Base-by-base conservation (phyloP, 2,888 invertebrate species). In the Meloe dianella region DNA sequence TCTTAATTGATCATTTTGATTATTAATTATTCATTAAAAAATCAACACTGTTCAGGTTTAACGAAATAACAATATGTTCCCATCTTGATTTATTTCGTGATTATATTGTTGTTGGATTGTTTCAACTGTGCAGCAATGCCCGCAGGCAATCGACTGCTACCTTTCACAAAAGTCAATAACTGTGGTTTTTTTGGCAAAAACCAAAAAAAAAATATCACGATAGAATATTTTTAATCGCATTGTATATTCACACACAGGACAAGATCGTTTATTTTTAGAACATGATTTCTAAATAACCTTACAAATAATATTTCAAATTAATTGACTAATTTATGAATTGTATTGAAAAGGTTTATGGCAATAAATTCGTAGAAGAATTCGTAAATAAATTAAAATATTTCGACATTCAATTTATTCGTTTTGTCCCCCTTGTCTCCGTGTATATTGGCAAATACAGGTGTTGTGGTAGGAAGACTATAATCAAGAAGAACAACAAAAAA, bases 221-320 rank as follows among this genome's bases (percentile, higher is more conserved):
- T 29, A 17, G 17, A 3, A 5, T 41, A 41, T 41, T 41, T 41
- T 41, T 41, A 41, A 41, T 17, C 41, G 17, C 3, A n/a, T n/a
- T 38, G 38, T 38, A 6, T 38, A 38, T n/a, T 38, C 14, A 38
- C 14, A n/a, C n/a, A 32, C 32, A 32, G 8, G 32, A 41, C 35
- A 41, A 41, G 41, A n/a, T 41, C n/a, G 8, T 41, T 41, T 41
- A 41, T 41, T 41, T 41, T 17, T 41, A 41, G 41, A n/a, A 17
- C n/a, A 41, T 41, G 41, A 41, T 41, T 41, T 17, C n/a, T 41
- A n/a, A n/a, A 41, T n/a, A 41, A 41, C 41, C 41, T 41, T 41
- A 41, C 41, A n/a, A 41, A 41, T 41, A 41, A 41, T 41, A 41
- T n/a, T 41, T 41, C 8, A 41, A 41, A 41, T 41, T 41, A 41